Conservation (phyloP, 37 sponge, comb jelly and placozoan genomes). For the Spongia lamella region DNA sequence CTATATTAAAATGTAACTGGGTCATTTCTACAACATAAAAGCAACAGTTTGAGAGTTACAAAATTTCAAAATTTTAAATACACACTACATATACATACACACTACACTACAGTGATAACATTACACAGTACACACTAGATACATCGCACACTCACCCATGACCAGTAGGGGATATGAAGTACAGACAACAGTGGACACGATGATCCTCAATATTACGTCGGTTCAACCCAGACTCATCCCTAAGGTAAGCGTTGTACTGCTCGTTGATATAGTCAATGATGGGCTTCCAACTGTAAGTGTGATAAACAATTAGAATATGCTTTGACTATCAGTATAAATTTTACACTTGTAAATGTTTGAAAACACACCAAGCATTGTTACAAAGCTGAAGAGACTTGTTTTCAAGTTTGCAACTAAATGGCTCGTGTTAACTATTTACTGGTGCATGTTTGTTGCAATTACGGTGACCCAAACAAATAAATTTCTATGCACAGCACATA, state of each 20-base stretch:
- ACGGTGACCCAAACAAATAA: too few species aligned
- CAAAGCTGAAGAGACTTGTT: not conserved
- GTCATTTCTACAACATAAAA: too few species aligned
- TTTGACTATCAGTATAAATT: not conserved
- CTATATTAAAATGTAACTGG: too few species aligned
- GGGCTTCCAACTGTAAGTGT: slow-evolving; percentile 77
- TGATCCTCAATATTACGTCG: slow-evolving; percentile 94
- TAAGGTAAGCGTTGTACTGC: slow-evolving; percentile 90
- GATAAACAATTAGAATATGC: not conserved
- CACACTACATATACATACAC: too few species aligned
- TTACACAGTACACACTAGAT: too few species aligned
- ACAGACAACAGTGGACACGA: slow-evolving; percentile 96
- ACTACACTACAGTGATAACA: too few species aligned
- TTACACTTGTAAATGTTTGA: not conserved
- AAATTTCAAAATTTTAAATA: too few species aligned
- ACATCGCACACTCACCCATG: slow-evolving; percentile 78
- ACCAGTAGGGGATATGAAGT: slow-evolving; percentile 92
- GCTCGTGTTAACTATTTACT: not conserved
- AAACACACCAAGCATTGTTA: not conserved
- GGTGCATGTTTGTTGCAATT: too few species aligned
- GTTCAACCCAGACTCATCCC: slow-evolving; percentile 95
- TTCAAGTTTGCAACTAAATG: not conserved
- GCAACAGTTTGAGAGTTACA: too few species aligned
- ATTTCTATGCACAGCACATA: too few species aligned
- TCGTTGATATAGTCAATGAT: slow-evolving; percentile 93